Evolutionary conservation across 1,140 invertebrate genomes (phyloP), one percentile per base, ranked within the genome.

Genomic region (Meloidogyne floridensis): DNA sequence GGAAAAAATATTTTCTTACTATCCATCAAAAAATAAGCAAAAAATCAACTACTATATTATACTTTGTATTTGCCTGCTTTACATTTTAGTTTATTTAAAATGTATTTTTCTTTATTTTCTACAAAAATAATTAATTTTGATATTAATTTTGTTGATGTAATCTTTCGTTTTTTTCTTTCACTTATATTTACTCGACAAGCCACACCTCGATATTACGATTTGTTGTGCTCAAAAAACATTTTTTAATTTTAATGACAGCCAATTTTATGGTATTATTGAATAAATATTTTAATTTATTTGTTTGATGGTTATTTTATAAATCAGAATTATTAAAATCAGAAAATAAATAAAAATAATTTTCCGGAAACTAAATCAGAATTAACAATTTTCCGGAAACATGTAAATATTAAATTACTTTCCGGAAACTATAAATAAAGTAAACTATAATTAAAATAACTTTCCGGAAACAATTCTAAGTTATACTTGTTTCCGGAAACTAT

Each of bases 111-210:
- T 13, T n/a, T n/a, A n/a, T 65, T 65, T 65, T n/a, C n/a, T n/a
- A n/a, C 15, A 65, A 32, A 32, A 32, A 32, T 32, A 32, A 32
- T 32, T 32, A 65, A 59, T n/a, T 65, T 65, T 65, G n/a, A 7
- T n/a, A 59, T 59, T 59, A 65, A 65, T 65, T 65, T n/a, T 65
- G 59, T 65, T 65, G 11, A 59, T 59, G 11, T 59, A 65, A 65
- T 65, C n/a, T 65, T 65, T 5, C n/a, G 59, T 13, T 5, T 59
- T 59, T n/a, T 65, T 65, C n/a, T n/a, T n/a, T 65, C n/a, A 13
- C 32, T 32, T 32, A 32, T 20, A 13, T 65, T n/a, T n/a, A 13
- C 59, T 65, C n/a, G 59, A 65, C 59, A 65, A 65, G 59, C 59
- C n/a, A 65, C 15, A 65, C 59, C 15, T 65, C 15, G 15, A 65